A percentile compares a stretch with the other conserved stretches of the same genome.
Evolutionary conservation across 2,797 vertebrate genomes (phyloP).

Genomic region (Coilia nasus): DNA sequence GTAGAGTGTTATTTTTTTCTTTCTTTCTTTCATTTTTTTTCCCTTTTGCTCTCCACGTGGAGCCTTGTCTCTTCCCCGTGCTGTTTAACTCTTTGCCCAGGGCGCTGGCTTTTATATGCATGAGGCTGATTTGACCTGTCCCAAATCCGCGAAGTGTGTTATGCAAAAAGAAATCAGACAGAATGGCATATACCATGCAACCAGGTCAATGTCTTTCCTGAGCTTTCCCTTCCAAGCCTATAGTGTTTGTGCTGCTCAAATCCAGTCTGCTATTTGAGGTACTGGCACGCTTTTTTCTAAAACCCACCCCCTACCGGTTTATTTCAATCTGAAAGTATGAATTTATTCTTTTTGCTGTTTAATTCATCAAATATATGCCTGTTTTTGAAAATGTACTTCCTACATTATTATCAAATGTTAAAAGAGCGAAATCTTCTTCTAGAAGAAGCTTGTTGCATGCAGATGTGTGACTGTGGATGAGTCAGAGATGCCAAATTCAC

Average conservation of each 20-base stretch:
- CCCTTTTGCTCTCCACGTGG: slow-evolving; percentile 50
- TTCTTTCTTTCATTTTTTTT: slow-evolving; percentile 17
- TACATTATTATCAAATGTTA: not conserved
- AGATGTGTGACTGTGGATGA: not conserved
- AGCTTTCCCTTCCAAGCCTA: slow-evolving; percentile 31
- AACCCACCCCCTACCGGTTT: not conserved
- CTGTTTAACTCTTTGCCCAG: slow-evolving; percentile 64
- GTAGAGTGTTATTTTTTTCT: slow-evolving; percentile 33
- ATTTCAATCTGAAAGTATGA: slow-evolving; percentile 5
- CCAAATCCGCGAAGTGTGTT: slow-evolving; percentile 56
- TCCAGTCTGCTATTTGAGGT: not conserved
- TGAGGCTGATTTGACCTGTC: slow-evolving; percentile 67
- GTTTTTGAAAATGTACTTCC: slow-evolving; percentile 20
- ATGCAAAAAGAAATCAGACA: slow-evolving; percentile 60
- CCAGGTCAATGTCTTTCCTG: slow-evolving; percentile 37
- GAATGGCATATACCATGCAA: slow-evolving; percentile 63
- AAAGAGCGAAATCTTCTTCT: not conserved
- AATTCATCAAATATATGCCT: slow-evolving; percentile 21
- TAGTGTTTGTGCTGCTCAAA: slow-evolving; percentile 31
- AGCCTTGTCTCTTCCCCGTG: slow-evolving; percentile 56
- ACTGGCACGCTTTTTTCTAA: not conserved
- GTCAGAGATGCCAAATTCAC: not conserved
- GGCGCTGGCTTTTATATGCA: slow-evolving; percentile 65
- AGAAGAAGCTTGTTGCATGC: not conserved
- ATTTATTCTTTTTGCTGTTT: slow-evolving; percentile 13